These are phyloP conservation scores for Bradypodion pumilum DNA, from an alignment of 2,797 vertebrate genomes.

Conservation along the genomic window DNA sequence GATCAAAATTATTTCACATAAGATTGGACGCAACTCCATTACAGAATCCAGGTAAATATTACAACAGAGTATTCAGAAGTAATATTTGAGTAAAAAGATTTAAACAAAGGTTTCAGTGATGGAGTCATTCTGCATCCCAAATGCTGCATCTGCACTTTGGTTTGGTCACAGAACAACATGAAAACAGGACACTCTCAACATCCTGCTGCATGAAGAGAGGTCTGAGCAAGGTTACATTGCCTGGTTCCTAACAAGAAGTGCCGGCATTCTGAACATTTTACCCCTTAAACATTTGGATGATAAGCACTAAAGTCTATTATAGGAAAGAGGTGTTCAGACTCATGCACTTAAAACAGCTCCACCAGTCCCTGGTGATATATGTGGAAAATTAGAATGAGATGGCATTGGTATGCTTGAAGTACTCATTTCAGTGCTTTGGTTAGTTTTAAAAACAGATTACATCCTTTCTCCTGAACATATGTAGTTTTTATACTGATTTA, in stretches of 20 bases:
- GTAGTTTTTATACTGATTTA: constrained; percentile 19
- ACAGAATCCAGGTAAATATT: constrained; percentile 26
- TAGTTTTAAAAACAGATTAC: constrained; percentile 16
- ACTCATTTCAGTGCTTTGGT: constrained; percentile 46
- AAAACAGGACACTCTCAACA: constrained; percentile 63
- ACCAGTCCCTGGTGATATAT: constrained; percentile 49
- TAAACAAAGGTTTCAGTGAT: constrained; percentile 32
- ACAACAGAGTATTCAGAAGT: constrained; percentile 27
- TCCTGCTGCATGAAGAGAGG: constrained; percentile 38
- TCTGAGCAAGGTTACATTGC: background rate
- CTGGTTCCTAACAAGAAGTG: no score
- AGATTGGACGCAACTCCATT: constrained; percentile 18
- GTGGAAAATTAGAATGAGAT: constrained; percentile 64
- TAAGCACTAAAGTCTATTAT: constrained; percentile 25
- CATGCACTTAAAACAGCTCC: constrained; percentile 46
- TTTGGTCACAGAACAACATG: constrained; percentile 55
- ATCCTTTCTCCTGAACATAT: constrained; percentile 36
- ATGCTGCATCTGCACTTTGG: constrained; percentile 43
- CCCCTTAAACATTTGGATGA: background rate
- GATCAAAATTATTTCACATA: background rate
- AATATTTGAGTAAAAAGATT: constrained; percentile 18
- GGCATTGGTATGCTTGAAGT: constrained; percentile 8
- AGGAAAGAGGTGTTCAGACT: constrained; percentile 42
- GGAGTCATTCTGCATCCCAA: constrained; percentile 22
- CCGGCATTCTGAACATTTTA: background rate